Evolutionary conservation across 53 echinoderm and acorn worm species (phyloP), one percentile per base, ranked within the genome.

Genomic region (Holothuria scabra): DNA sequence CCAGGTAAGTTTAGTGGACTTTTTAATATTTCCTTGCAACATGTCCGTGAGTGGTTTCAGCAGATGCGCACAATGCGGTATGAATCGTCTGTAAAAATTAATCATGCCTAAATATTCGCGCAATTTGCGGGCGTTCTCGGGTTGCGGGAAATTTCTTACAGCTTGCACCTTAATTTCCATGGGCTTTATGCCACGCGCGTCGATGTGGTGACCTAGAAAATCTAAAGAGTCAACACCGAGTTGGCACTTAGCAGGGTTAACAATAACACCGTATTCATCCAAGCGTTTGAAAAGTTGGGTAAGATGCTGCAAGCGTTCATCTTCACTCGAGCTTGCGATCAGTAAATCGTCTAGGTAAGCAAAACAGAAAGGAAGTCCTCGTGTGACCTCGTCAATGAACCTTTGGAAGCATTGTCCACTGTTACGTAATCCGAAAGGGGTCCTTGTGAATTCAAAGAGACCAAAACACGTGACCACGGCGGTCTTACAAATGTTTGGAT

Each of bases 401-500:
- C 34, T 18, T 32, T 66, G 31, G 22, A 66, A 18, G 9, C 7
- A 11, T 23, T 11, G 31, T 1, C 18, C 14, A 23, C 34, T 66
- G 34, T 65, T 84, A 0, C 41, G 19, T 0, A 84, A 28, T 9
- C 84, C 84, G n/a, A 84, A 84, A 2, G 84, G 84, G 66, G 67
- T 84, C 1, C 66, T 44, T 6, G 67, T 28, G 26, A 44, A 84
- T 52, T 84, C 84, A 9, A 66, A 84, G 4, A 84, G 66, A 16
- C 84, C 66, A 23, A 84, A 84, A 21, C 67, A 67, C 12, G 84
- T 83, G n/a, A 67, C 26, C 8, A 86, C 28, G 28, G 74, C 75
- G 38, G 86, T 86, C 64, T 86, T 86, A 14, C 22, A 65, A 28
- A 86, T 76, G 64, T 86, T 78, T 23, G 41, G 30, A 6, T 60